A percentile compares a stretch with the other conserved stretches of the same genome.
Evolutionary conservation across 2,113 vertebrate genomes (phyloP).

Genomic region (Procapra przewalskii): DNA sequence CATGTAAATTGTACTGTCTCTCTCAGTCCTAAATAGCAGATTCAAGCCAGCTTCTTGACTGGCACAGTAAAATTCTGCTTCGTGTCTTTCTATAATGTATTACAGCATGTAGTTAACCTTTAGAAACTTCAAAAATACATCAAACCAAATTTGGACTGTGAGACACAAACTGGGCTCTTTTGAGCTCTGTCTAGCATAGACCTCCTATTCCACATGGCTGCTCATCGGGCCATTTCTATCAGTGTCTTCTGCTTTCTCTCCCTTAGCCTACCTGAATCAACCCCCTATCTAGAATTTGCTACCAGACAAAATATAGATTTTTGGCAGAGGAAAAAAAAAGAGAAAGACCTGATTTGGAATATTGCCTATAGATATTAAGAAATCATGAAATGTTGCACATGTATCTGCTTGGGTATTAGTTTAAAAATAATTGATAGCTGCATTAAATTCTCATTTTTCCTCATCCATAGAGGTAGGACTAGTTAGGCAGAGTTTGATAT

Average conservation of each 20-base stretch:
- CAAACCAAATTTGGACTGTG: constrained; percentile 68
- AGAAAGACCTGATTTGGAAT: not conserved
- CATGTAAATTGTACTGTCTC: constrained; percentile 75
- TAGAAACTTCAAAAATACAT: constrained; percentile 76
- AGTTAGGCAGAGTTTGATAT: constrained; percentile 28
- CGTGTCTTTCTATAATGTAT: constrained; percentile 67
- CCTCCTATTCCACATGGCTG: not conserved
- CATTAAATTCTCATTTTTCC: constrained; percentile 16
- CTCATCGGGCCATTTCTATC: not conserved
- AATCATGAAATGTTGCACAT: constrained; percentile 11
- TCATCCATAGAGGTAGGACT: not conserved
- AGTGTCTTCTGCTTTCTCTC: not conserved
- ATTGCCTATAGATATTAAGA: not conserved
- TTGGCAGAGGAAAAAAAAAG: not conserved
- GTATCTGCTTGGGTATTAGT: constrained; percentile 13
- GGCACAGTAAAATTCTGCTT: constrained; percentile 65
- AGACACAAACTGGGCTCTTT: constrained; percentile 62
- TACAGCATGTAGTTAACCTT: constrained; percentile 77
- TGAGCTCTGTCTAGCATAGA: constrained; percentile 48
- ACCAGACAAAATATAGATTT: not conserved
- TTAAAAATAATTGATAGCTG: constrained; percentile 52
- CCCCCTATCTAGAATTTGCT: not conserved
- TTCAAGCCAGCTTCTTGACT: constrained; percentile 74
- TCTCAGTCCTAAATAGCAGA: constrained; percentile 71
- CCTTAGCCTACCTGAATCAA: not conserved